Percentiles rank a stretch among this genome's conserved stretches.
Evolutionary conservation across 2,888 invertebrate genomes (phyloP).

Genomic region (Clusia tigrina): DNA sequence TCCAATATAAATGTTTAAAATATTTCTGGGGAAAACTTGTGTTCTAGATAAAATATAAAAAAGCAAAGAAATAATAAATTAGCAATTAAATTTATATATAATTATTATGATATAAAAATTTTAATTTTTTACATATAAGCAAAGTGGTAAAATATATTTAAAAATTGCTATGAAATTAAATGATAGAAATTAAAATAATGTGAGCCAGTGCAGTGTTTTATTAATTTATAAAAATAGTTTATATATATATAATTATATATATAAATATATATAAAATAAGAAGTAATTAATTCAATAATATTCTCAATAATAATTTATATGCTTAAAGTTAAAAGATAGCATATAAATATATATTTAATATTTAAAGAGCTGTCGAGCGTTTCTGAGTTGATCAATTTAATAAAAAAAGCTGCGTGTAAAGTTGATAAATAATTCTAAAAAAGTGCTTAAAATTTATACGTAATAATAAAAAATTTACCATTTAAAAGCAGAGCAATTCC

Average conservation of each 20-base stretch:
- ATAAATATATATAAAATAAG: neutral
- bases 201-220: slow-evolving; percentile 21
- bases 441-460: slow-evolving; percentile 18
- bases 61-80: slow-evolving; percentile 24
- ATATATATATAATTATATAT: neutral
- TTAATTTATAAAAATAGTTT: neutral
- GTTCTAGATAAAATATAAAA: slow-evolving; percentile 38
- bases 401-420: slow-evolving; percentile 23
- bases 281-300: slow-evolving; percentile 26
- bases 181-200: slow-evolving; percentile 19
- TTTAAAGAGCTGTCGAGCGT: slow-evolving; percentile 29
- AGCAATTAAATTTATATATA: neutral
- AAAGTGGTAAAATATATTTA: slow-evolving; percentile 23
- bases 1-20: slow-evolving; percentile 34
- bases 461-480: slow-evolving; percentile 27
- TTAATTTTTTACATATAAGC: no score
- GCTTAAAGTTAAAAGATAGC: slow-evolving; percentile 21
- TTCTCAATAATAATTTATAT: slow-evolving; percentile 20
- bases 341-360: slow-evolving; percentile 30
- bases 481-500: slow-evolving; percentile 1
- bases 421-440: neutral
- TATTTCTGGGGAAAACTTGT: slow-evolving; percentile 43
- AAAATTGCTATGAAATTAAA: slow-evolving; percentile 23
- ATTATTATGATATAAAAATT: neutral
- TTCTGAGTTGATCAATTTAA: slow-evolving; percentile 29